Base-by-base conservation (phyloP, 2,888 invertebrate species). In the Macrophya annulata region DNA sequence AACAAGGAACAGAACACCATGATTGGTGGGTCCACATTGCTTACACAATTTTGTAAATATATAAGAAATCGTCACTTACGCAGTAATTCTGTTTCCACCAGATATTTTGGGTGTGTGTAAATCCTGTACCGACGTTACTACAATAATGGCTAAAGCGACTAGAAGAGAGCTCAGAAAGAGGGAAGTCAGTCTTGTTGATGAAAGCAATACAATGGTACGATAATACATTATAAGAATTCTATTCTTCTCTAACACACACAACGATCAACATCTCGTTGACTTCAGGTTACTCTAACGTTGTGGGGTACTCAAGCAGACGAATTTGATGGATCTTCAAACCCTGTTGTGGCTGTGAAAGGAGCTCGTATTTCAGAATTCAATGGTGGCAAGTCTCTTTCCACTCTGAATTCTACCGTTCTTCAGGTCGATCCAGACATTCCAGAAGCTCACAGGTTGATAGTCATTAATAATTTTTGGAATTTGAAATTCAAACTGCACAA, bases 91-190 rank as follows among this genome's bases (percentile, higher is more conserved):
- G 79, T 81, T 86, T 85, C 88, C 94, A 94, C 43, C 92, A 97
- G 99, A 99, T 95, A 94, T 99, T 0, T 96, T 99, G 92, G 99
- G 98, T 15, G 96, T 99, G 12, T 98, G 97, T 89, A 98, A 97
- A 91, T 94, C 94, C 10, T 95, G 95, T 0, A 94, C 95, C 0
- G 98, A 99, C 85, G 86, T 98, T 0, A 95, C 96, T 89, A 95
- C 95, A 3, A 94, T 99, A 37, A 96, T 96, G 2, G 96, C 97
- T 0, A 96, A 95, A 89, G 95, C 95, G 84, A 96, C 97, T 0
- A 97, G 98, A 85, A 96, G 96, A 90, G 97, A 99, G 92, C 94
- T 99, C 84, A 97, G 96, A 89, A 99, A 99, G 92, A 95, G 98
- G 85, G 99, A 99, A 88, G 90, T 99, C 5, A 95, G 95, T 4